These are phyloP conservation scores for Zosterops pallidus DNA, from an alignment of 2,113 vertebrate species.

Conservation along the genomic window DNA sequence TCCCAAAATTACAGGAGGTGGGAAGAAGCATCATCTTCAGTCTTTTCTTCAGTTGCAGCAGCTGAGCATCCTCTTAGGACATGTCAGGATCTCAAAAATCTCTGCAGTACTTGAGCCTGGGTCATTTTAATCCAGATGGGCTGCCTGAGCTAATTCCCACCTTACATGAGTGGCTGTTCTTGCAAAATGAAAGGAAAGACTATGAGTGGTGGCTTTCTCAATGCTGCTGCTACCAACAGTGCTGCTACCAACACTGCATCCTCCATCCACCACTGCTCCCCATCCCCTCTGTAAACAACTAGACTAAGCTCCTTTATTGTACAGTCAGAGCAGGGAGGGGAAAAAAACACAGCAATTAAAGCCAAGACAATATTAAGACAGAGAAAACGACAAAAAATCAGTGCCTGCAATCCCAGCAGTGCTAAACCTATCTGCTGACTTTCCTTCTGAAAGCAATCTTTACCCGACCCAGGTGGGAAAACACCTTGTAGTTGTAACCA, in stretches of 20 bases:
- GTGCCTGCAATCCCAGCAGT: not conserved
- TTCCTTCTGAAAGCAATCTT: not conserved
- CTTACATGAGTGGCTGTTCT: rapidly evolving
- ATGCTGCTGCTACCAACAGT: not conserved
- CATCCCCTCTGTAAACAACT: not conserved
- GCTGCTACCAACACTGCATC: not conserved
- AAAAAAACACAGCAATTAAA: not conserved
- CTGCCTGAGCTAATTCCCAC: not conserved
- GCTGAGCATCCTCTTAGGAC: not conserved
- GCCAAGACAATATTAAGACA: not conserved
- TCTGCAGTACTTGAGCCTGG: not conserved
- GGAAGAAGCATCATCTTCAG: not conserved
- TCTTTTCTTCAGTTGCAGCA: not conserved
- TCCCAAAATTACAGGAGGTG: not conserved
- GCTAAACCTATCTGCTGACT: not conserved
- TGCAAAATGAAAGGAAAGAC: not conserved
- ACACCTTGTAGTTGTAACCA: not conserved
- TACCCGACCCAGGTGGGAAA: not conserved
- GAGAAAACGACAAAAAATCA: constrained; percentile 28
- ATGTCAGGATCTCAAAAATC: not conserved
- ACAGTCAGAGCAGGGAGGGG: not conserved
- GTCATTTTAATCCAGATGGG: not conserved
- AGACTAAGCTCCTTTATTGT: constrained; percentile 13
- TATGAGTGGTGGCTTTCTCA: not conserved
- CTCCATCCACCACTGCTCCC: not conserved